Base-by-base conservation (phyloP, 92 coral and sea anemone species). In the Palythoa caribaeorum region DNA sequence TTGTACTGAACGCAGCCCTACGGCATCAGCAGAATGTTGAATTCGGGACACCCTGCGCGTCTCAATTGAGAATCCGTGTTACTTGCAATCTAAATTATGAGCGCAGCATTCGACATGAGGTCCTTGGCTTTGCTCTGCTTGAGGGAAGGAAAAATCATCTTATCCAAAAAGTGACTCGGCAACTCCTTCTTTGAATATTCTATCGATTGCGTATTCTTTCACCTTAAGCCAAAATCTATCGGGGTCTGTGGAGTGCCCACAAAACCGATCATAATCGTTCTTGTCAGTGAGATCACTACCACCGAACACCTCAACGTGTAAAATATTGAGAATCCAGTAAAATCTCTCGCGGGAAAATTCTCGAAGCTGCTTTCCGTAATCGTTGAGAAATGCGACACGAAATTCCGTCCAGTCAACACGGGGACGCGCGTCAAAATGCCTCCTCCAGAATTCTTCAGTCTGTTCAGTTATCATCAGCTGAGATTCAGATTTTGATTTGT, bases 131-230 rank as follows among this genome's bases (percentile, higher is more conserved):
- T 3, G 5, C 50, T 44, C 50, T 44, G 50, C 50, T 44, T 44
- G 50, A 44, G 50, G 50, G 50, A 2, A 44, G 50, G 6, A 44
- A 44, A 44, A 44, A 44, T 44, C 50, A 44, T 10, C 28, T 81
- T 62, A 81, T 28, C 86, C 86, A 81, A 81, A 65, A 21, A 81
- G 39, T 36, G 86, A 81, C 60, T 81, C 86, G 11, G 86, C 76
- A 15, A 81, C 75, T 35, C 86, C 86, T 81, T 81, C 86, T 44
- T 81, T 81, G 60, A 81, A 81, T 65, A 81, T 81, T 47, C 86
- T 66, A 21, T 81, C 86, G 9, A 81, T 36, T 12, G 86, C 86
- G 40, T 81, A 81, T 63, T 81, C 86, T 52, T 81, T 81, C 14
- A 81, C 86, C 47, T 81, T 81, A 28, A 81, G 59, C 86, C 86